Percentiles rank a stretch among this genome's conserved stretches.
These are phyloP conservation scores for Equus quagga DNA, from an alignment of 2,113 vertebrate genomes.

Conservation along the genomic window DNA sequence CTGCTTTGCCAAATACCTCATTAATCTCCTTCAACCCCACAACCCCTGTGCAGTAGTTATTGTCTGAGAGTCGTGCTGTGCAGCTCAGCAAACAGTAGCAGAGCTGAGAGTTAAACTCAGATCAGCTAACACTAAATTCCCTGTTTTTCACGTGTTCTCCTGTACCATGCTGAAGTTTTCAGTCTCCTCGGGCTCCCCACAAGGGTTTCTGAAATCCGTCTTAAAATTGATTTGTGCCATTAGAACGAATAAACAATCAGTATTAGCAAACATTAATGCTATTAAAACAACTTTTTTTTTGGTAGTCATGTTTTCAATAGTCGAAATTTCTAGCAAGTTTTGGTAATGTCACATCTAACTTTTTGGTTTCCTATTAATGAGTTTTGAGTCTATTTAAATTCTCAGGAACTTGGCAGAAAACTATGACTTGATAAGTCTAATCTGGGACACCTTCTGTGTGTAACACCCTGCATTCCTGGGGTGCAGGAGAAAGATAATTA, in stretches of 20 bases:
- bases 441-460: slow-evolving; percentile 7
- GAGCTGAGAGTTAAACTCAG: neutral
- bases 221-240: slow-evolving; percentile 5
- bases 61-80: neutral
- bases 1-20: neutral
- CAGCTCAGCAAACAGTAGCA: neutral
- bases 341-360: neutral
- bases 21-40: neutral
- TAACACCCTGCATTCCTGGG: neutral
- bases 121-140: neutral
- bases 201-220: neutral
- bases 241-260: neutral
- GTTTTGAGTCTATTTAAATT: slow-evolving; percentile 32
- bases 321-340: neutral
- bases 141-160: neutral
- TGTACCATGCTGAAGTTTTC: neutral
- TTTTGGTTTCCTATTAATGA: neutral
- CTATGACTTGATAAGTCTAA: slow-evolving; percentile 57
- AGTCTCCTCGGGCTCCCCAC: neutral
- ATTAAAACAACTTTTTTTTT: neutral
- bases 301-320: neutral
- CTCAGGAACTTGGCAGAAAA: slow-evolving; percentile 24
- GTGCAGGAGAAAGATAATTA: slow-evolving; percentile 57
- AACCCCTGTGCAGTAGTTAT: neutral
- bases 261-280: neutral